These are phyloP conservation scores for Parnassius glacialis DNA, from an alignment of 2,888 invertebrate species.

Conservation along the genomic window DNA sequence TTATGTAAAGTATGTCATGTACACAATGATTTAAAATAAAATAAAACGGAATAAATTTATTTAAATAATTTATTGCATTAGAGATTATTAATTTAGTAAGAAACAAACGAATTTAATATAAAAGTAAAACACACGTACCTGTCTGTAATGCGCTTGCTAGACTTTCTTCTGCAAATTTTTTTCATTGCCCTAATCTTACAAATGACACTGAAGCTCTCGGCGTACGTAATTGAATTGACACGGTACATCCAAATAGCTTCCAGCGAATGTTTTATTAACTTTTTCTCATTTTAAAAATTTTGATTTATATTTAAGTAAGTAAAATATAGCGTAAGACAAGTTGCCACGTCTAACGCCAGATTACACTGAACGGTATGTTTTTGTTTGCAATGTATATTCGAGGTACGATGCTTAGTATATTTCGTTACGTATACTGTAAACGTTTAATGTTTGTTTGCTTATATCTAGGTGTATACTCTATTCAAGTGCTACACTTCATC, in stretches of 20 bases:
- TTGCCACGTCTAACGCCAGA: constrained; percentile 28
- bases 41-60: too few species aligned
- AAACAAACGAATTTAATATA: too few species aligned
- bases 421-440: constrained; percentile 44
- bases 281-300: constrained; percentile 42
- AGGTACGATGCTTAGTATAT: constrained; percentile 9
- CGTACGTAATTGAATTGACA: constrained; percentile 54
- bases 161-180: constrained; percentile 58
- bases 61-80: too few species aligned
- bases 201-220: constrained; percentile 45
- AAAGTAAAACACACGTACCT: constrained; percentile 44
- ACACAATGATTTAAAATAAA: too few species aligned
- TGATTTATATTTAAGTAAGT: constrained; percentile 12
- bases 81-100: too few species aligned
- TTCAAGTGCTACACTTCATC: constrained; percentile 38
- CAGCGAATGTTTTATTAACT: constrained; percentile 47
- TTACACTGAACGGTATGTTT: constrained; percentile 40
- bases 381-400: constrained; percentile 39
- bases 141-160: constrained; percentile 49
- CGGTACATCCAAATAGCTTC: constrained; percentile 54
- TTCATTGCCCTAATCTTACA: constrained; percentile 62
- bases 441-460: constrained; percentile 46
- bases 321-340: constrained; percentile 1
- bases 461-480: constrained; percentile 26
- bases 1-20: too few species aligned